Conservation (phyloP, 1,140 invertebrate species). For the Drosophila repleta region DNA sequence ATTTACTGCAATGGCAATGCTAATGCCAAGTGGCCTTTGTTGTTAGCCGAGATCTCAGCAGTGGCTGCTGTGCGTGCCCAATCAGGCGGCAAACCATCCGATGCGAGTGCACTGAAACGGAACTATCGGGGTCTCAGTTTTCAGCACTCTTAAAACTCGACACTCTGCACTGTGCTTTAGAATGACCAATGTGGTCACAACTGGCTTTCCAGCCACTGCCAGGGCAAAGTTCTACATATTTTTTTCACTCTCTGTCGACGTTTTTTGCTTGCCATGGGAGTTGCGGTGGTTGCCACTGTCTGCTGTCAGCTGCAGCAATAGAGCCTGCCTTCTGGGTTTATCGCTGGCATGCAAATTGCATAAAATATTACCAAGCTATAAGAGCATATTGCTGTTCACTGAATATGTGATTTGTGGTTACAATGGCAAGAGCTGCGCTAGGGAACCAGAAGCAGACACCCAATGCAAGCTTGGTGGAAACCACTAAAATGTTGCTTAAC, state of each 20-base stretch:
- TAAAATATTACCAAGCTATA: constrained; percentile 74
- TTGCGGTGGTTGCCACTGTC: constrained; percentile 9
- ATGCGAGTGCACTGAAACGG: constrained; percentile 59
- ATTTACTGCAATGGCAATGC: constrained; percentile 39
- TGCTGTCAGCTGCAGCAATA: constrained; percentile 43
- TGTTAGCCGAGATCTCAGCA: constrained; percentile 15
- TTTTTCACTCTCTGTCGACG: background rate
- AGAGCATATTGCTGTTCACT: constrained; percentile 79
- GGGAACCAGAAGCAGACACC: background rate
- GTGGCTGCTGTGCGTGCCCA: constrained; percentile 38
- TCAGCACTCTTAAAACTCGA: constrained; percentile 11
- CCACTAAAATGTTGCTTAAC: constrained; percentile 30
- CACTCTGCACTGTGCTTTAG: constrained; percentile 10
- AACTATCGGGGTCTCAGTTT: constrained; percentile 63
- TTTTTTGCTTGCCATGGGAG: constrained; percentile 18
- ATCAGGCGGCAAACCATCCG: constrained; percentile 54
- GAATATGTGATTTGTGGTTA: constrained; percentile 68
- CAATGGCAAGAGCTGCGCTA: constrained; percentile 5
- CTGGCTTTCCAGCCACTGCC: constrained; percentile 50
- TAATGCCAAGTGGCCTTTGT: constrained; percentile 37
- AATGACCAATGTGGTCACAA: constrained; percentile 68
- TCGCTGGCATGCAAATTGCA: constrained; percentile 74
- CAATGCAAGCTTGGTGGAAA: constrained; percentile 1
- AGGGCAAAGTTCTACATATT: constrained; percentile 30
- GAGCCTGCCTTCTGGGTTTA: constrained; percentile 38